phyloP scores from a whole-genome alignment of 1,140 invertebrate genomes.

The Drosophila grimshawi region DNA sequence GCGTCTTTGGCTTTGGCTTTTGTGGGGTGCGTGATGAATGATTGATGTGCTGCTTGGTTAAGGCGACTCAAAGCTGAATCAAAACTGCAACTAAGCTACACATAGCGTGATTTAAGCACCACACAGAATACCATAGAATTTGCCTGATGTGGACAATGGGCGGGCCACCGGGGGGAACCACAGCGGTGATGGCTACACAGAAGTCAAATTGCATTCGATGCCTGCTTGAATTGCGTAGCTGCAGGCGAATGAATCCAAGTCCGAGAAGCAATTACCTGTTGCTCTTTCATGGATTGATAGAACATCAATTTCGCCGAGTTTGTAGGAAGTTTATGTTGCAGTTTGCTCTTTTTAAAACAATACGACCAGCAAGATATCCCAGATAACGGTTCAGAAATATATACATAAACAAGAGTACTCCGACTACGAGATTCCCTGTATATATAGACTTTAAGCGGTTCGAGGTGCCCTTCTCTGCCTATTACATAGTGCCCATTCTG shows the following conservation, averaged over 20 bases:
- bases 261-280: slow-evolving; percentile 63
- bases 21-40: slow-evolving; percentile 72
- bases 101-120: slow-evolving; percentile 72
- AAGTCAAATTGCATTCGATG: slow-evolving; percentile 83
- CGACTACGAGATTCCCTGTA: neutral
- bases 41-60: slow-evolving; percentile 79
- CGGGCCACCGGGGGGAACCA: slow-evolving; percentile 5
- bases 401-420: neutral
- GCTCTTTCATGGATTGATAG: slow-evolving; percentile 28
- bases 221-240: slow-evolving; percentile 62
- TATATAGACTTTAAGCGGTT: neutral
- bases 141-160: slow-evolving; percentile 22
- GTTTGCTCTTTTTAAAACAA: neutral
- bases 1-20: slow-evolving; percentile 37
- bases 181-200: slow-evolving; percentile 70
- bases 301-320: slow-evolving; percentile 37
- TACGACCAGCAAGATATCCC: slow-evolving; percentile 38
- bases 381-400: slow-evolving; percentile 37
- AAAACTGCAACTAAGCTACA: slow-evolving; percentile 81
- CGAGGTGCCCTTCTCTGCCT: too few species aligned
- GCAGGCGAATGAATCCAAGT: slow-evolving; percentile 36
- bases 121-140: slow-evolving; percentile 77
- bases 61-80: slow-evolving; percentile 75
- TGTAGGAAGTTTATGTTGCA: slow-evolving; percentile 10
- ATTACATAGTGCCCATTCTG: too few species aligned